Evolutionary conservation across 1,140 invertebrate genomes (phyloP).

Genomic region (Zaprionus lachaisei): DNA sequence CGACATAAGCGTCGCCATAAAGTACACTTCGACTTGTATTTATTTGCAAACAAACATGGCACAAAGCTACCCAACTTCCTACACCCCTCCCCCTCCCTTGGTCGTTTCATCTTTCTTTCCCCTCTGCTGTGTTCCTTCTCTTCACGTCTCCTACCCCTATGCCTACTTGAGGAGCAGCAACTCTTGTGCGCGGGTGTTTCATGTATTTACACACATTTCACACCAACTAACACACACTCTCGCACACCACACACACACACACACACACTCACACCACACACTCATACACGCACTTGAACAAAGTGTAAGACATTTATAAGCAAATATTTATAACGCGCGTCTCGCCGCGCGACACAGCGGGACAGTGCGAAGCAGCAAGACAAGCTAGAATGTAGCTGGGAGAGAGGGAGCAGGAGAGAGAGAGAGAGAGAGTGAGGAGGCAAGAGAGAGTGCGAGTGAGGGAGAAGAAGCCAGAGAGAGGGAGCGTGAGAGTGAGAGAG

Average conservation of each 20-base stretch:
- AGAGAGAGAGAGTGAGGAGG: not conserved
- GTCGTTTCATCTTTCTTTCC: not conserved
- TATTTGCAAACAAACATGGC: slow-evolving; percentile 63
- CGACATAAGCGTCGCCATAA: slow-evolving; percentile 64
- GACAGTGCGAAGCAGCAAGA: not conserved
- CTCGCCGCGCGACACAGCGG: slow-evolving; percentile 1
- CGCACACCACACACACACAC: slow-evolving; percentile 9
- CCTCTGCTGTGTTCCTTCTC: not conserved
- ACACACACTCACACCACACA: slow-evolving; percentile 21
- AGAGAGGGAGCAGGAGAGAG: not conserved
- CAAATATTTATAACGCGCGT: slow-evolving; percentile 60
- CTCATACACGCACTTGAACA: slow-evolving; percentile 47
- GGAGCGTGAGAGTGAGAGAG: not conserved
- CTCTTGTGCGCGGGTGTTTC: slow-evolving; percentile 45
- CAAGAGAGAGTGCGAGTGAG: not conserved
- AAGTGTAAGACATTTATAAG: slow-evolving; percentile 69
- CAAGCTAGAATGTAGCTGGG: no score
- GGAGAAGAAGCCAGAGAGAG: not conserved
- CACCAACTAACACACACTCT: slow-evolving; percentile 40
- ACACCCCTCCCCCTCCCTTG: no score
- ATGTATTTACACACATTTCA: slow-evolving; percentile 62
- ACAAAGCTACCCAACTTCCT: slow-evolving; percentile 14
- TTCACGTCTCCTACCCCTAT: not conserved
- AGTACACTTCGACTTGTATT: slow-evolving; percentile 71
- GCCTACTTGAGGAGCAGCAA: slow-evolving; percentile 18